Evolutionary conservation across 2,888 invertebrate genomes (phyloP).

Genomic region (Synergus itoensis): DNA sequence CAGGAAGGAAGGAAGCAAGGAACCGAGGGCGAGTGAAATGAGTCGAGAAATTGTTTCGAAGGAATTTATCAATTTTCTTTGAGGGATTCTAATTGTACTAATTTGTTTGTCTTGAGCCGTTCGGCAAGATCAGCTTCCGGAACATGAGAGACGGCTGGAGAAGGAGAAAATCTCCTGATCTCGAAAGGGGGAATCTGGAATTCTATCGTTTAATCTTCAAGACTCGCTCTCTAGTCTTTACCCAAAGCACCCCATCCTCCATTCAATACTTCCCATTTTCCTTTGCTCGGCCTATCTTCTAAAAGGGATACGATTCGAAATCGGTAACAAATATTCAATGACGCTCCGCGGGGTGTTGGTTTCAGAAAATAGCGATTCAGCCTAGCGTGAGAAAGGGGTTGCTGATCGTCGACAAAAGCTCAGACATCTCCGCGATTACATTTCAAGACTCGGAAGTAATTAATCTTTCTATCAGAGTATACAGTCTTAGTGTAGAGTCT

Average conservation of each 20-base stretch:
- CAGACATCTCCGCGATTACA: conserved; percentile 42
- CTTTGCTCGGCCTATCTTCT: conserved; percentile 1
- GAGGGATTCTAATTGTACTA: conserved; percentile 78
- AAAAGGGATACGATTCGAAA: conserved; percentile 51
- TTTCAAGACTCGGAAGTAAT: conserved; percentile 39
- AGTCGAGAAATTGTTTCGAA: conserved; percentile 77
- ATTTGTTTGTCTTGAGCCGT: conserved; percentile 74
- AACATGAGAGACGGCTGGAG: conserved; percentile 25
- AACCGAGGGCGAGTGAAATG: conserved; percentile 71
- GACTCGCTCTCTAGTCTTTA: conserved; percentile 46
- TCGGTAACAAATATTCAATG: conserved; percentile 53
- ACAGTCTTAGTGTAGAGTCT: neutral
- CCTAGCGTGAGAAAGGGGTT: conserved; percentile 66
- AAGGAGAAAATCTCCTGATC: conserved; percentile 45
- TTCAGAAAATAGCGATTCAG: conserved; percentile 57
- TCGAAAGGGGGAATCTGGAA: conserved; percentile 58
- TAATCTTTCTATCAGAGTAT: conserved; percentile 6
- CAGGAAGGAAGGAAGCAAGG: conserved; percentile 43
- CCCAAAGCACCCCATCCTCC: conserved; percentile 38
- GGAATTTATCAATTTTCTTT: conserved; percentile 79
- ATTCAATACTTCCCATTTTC: conserved; percentile 35
- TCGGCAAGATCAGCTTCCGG: conserved; percentile 44
- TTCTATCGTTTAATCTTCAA: conserved; percentile 76
- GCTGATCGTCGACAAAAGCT: conserved; percentile 41
- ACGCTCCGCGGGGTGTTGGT: conserved; percentile 54